Conservation (phyloP, 2,113 vertebrate genomes). For the Bujurquina vittata region DNA sequence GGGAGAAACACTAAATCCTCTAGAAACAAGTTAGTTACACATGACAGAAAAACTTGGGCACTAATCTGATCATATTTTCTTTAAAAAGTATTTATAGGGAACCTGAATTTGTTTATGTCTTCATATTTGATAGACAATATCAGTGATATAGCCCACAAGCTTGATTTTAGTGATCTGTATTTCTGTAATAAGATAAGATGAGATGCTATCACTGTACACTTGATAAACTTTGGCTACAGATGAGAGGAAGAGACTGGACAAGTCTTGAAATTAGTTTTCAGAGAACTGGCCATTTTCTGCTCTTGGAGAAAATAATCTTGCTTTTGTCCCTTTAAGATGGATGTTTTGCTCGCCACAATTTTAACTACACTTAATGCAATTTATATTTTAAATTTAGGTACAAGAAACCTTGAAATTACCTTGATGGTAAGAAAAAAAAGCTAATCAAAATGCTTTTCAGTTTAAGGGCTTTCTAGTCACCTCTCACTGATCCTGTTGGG, state of each 20-base stretch:
- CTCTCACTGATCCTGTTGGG: slow-evolving; percentile 24
- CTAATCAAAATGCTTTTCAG: background rate
- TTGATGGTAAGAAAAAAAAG: slow-evolving; percentile 4
- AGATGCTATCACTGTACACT: background rate
- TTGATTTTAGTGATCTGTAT: background rate
- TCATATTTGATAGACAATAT: background rate
- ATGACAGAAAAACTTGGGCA: background rate
- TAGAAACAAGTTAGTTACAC: slow-evolving; percentile 27
- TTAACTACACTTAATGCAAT: background rate
- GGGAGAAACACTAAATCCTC: slow-evolving; percentile 19
- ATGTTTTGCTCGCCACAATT: background rate
- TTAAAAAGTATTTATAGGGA: background rate
- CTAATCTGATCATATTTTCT: background rate
- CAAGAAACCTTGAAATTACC: background rate
- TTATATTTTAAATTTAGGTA: background rate
- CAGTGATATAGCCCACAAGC: background rate
- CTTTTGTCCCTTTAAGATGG: background rate
- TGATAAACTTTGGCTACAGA: slow-evolving; percentile 19
- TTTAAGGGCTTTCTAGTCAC: slow-evolving; percentile 7
- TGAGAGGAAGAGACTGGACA: slow-evolving; percentile 28
- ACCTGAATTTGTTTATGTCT: background rate
- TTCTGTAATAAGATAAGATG: background rate
- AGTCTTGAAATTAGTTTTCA: slow-evolving; percentile 49
- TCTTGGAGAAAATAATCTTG: background rate
- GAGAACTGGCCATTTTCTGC: slow-evolving; percentile 34